Evolutionary conservation across 2,888 invertebrate genomes (phyloP).

Genomic region (Neoscelio sp.): DNA sequence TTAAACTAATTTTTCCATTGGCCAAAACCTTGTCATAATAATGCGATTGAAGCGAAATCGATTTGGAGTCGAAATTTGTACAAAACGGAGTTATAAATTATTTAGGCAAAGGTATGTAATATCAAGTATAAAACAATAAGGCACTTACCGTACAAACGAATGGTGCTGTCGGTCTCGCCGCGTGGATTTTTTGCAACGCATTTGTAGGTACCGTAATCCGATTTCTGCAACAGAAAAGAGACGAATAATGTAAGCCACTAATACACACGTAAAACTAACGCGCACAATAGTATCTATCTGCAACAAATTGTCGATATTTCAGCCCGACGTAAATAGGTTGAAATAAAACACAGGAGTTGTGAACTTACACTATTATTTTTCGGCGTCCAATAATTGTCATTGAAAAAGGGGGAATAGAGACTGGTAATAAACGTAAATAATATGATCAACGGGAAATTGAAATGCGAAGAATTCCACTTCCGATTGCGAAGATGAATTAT

Average conservation of each 20-base stretch:
- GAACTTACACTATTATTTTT: constrained; percentile 64
- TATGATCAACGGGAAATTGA: constrained; percentile 53
- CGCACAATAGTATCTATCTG: constrained; percentile 50
- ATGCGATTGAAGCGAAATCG: background rate
- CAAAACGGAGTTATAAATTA: constrained; percentile 8
- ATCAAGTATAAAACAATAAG: constrained; percentile 36
- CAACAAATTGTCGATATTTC: constrained; percentile 66
- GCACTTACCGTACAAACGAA: constrained; percentile 94
- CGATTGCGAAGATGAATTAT: constrained; percentile 36
- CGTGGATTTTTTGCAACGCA: constrained; percentile 95
- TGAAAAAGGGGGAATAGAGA: constrained; percentile 24
- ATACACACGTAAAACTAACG: constrained; percentile 45
- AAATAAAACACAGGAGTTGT: constrained; percentile 59
- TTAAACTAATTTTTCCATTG: no score
- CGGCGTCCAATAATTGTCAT: constrained; percentile 58
- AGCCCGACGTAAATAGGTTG: constrained; percentile 59
- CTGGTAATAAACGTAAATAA: constrained; percentile 63
- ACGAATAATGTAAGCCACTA: constrained; percentile 50
- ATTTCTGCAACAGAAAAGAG: constrained; percentile 83
- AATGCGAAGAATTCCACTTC: constrained; percentile 42
- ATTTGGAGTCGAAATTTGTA: background rate
- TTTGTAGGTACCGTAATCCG: constrained; percentile 94
- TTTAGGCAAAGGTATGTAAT: constrained; percentile 17
- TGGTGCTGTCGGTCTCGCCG: constrained; percentile 95
- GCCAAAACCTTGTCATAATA: background rate